Base-by-base conservation (phyloP, 2,113 vertebrate species). In the Pteruthius melanotis region DNA sequence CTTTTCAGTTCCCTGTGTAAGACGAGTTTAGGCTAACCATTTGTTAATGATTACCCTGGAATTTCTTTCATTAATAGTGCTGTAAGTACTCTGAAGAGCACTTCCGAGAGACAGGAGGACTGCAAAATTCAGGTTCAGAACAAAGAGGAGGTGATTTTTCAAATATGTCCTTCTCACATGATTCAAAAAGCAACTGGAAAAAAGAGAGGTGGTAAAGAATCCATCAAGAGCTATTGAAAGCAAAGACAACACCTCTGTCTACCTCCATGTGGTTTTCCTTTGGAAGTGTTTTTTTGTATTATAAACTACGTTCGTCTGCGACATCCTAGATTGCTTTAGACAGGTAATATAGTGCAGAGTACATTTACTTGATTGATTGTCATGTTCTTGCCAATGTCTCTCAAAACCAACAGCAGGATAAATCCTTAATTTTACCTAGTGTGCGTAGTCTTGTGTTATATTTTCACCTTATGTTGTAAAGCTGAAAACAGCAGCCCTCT, bases 21-120 rank as follows among this genome's bases (percentile, higher is more conserved):
- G 94, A 91, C 3, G 4, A 90, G 39, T 78, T 90, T 74, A 84
- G 56, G 45, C 31, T 77, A 70, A 88, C 20, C 21, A 37, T 49
- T 87, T 85, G 61, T 85, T 85, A 95, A 79, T 79, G 19, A 84
- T 78, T 91, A 93, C 40, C 28, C n/a, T 63, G 71, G 83, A 91
- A 82, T 72, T 11, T 65, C 17, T 40, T 82, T 89, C 63, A 50
- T 63, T 91, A 65, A 28, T 42, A 76, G 27, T 45, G 7, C 6
- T 66, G 1, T 24, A 82, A 76, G 37, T 57, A 76, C 74, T 30
- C 70, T 59, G 45, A 95, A 93, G 42, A 72, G 27, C 42, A 90
- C 57, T 89, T 87, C 9, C 1, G 2, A 64, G 66, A 69, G 50
- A 68, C 40, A 53, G 11, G 15, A 72, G 16, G 26, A 54, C 66